Evolutionary conservation across 2,113 vertebrate species (phyloP).

Genomic region (Lontra canadensis): DNA sequence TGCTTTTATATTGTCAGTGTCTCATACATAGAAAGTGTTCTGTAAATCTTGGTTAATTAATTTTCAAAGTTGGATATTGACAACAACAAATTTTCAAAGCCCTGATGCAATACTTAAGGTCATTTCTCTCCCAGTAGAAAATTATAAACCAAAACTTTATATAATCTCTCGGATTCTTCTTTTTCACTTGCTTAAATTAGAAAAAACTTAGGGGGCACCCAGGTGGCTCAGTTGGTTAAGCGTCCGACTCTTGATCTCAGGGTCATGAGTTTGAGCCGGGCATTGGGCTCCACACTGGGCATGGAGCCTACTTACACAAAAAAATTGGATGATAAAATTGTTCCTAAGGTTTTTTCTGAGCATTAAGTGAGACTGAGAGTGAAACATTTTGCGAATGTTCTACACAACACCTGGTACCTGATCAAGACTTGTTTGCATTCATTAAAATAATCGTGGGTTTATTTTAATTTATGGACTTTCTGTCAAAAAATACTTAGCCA

Average conservation of each 20-base stretch:
- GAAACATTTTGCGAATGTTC: neutral
- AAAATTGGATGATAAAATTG: neutral
- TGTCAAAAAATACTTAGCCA: neutral
- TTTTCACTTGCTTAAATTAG: neutral
- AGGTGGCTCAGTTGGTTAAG: neutral
- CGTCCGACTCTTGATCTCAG: neutral
- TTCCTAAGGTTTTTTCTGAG: neutral
- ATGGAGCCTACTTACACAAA: neutral
- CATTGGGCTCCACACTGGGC: neutral
- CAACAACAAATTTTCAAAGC: neutral
- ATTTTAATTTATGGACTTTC: neutral
- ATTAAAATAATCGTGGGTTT: neutral
- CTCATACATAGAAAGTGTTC: neutral
- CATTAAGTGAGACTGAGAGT: neutral
- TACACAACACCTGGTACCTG: neutral
- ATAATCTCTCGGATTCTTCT: neutral
- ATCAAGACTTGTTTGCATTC: neutral
- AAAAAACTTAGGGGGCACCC: neutral
- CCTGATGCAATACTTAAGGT: neutral
- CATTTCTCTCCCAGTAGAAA: neutral
- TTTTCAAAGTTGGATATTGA: neutral
- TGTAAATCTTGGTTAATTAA: neutral
- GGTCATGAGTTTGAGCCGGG: neutral
- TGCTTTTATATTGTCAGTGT: neutral
- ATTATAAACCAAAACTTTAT: neutral